Percentiles rank a stretch among this genome's conserved stretches.
These are phyloP conservation scores for Leistus spinibarbis DNA, from an alignment of 2,888 invertebrate genomes.

Conservation along the genomic window DNA sequence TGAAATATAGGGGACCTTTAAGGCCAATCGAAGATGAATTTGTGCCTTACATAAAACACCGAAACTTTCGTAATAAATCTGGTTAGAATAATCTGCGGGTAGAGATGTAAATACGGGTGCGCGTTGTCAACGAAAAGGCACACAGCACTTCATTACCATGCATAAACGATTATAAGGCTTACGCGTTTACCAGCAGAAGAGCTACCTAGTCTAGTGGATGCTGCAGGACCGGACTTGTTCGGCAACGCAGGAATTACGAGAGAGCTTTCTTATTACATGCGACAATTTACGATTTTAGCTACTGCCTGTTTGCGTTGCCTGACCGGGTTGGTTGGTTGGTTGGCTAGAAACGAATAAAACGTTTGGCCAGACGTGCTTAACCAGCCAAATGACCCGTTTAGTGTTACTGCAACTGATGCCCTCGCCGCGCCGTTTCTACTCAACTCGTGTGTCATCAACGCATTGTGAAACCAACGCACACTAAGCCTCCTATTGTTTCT, in stretches of 20 bases:
- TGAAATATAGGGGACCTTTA: neutral
- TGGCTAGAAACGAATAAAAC: neutral
- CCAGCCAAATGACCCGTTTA: slow-evolving; percentile 30
- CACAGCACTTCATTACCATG: slow-evolving; percentile 47
- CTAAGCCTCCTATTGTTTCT: neutral
- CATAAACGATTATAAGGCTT: slow-evolving; percentile 51
- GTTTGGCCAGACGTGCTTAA: slow-evolving; percentile 23
- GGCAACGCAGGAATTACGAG: slow-evolving; percentile 19
- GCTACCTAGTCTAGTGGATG: neutral
- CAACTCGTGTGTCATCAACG: slow-evolving; percentile 3
- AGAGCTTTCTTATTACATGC: slow-evolving; percentile 23
- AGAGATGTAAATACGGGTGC: slow-evolving; percentile 15
- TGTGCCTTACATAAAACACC: neutral
- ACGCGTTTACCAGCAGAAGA: slow-evolving; percentile 17
- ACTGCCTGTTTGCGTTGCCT: no score
- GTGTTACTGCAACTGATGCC: neutral
- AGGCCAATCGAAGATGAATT: neutral
- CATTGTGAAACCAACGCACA: neutral
- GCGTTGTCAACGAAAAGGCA: slow-evolving; percentile 12
- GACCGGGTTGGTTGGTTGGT: neutral
- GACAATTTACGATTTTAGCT: slow-evolving; percentile 23
- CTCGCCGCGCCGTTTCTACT: neutral
- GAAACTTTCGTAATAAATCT: slow-evolving; percentile 30
- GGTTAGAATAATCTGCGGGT: slow-evolving; percentile 13
- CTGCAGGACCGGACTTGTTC: neutral